Conservation (phyloP, 2,797 vertebrate species). For the Leucoraja ocellata region DNA sequence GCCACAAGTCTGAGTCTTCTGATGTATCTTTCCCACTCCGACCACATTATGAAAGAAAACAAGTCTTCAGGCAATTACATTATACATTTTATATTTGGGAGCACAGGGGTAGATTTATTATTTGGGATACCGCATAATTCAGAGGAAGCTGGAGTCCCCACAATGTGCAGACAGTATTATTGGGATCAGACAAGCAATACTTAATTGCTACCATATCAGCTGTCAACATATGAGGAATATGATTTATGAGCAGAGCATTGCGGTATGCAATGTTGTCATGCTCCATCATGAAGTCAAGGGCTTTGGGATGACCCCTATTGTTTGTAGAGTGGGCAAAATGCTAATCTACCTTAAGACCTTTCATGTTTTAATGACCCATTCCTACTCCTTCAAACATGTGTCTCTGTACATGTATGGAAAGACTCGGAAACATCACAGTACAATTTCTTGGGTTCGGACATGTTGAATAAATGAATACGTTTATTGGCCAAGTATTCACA, state of each 20-base stretch:
- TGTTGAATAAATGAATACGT: not conserved
- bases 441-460: not conserved
- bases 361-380: not conserved
- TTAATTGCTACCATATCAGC: conserved; percentile 2
- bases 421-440: not conserved
- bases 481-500: too few relatives aligned
- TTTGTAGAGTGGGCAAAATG: not conserved
- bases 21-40: not conserved
- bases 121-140: not conserved
- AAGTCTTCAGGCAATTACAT: not conserved
- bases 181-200: conserved; percentile 11
- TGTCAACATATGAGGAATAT: not conserved
- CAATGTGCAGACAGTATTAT: not conserved
- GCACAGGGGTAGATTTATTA: not conserved
- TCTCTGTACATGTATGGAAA: not conserved
- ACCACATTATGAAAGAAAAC: not conserved
- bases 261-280: not conserved
- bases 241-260: not conserved
- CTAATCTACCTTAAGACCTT: not conserved
- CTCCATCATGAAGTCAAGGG: not conserved
- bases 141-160: not conserved
- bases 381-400: not conserved
- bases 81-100: not conserved
- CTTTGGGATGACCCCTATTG: not conserved
- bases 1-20: not conserved